A percentile compares a stretch with the other conserved stretches of the same genome.
Evolutionary conservation across 2,888 invertebrate species (phyloP).

Genomic region (Orchesella flavescens): DNA sequence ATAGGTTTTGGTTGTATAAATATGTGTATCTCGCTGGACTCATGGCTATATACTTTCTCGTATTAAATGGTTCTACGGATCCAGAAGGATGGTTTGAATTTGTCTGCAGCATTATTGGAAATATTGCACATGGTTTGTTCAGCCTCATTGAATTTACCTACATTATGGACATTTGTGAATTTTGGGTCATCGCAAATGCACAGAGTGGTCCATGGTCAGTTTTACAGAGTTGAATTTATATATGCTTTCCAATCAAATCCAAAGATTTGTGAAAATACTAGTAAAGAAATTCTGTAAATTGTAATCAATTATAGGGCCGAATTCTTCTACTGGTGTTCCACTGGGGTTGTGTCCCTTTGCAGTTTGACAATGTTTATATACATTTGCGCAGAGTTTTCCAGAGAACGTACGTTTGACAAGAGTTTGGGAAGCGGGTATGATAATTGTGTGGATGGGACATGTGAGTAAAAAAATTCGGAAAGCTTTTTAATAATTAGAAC

Average conservation of each 20-base stretch:
- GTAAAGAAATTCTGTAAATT: not conserved
- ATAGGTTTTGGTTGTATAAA: constrained; percentile 66
- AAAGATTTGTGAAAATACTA: not conserved
- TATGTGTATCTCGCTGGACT: constrained; percentile 39
- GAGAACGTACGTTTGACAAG: not conserved
- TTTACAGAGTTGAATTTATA: not conserved
- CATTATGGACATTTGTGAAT: constrained; percentile 58
- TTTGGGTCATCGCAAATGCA: constrained; percentile 22
- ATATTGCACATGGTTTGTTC: constrained; percentile 38
- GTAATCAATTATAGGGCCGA: constrained; percentile 14
- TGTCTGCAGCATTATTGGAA: constrained; percentile 46
- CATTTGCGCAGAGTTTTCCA: constrained; percentile 11
- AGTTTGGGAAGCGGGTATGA: not conserved
- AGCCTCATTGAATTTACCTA: constrained; percentile 54
- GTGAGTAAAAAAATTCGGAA: not conserved
- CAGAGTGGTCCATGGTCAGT: not conserved
- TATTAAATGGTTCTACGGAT: constrained; percentile 32
- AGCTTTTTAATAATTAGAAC: too few species aligned
- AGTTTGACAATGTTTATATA: not conserved
- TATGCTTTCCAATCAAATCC: not conserved
- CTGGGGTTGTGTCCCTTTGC: not conserved
- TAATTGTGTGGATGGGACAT: constrained; percentile 10
- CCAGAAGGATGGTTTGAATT: constrained; percentile 55
- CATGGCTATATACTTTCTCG: constrained; percentile 29
- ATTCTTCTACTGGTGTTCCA: constrained; percentile 20